Conservation (phyloP, 2,113 vertebrate genomes). For the Hemichromis elongatus region DNA sequence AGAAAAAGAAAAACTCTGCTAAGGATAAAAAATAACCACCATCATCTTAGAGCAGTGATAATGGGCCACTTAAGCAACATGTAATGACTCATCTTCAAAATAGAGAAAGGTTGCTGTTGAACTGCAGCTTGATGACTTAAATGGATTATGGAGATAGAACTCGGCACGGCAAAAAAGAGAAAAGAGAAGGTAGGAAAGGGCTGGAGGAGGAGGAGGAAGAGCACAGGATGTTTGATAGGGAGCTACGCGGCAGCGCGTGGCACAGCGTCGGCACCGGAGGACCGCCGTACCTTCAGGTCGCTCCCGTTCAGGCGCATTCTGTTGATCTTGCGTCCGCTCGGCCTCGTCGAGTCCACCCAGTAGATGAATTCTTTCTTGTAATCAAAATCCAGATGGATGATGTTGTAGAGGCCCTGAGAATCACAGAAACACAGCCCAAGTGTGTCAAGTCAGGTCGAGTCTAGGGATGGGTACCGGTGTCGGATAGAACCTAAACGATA, state of each 20-base stretch:
- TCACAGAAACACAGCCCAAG: constrained; percentile 2
- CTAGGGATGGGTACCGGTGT: too few species aligned
- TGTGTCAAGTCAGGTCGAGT: too few species aligned
- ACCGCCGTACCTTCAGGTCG: constrained; percentile 84
- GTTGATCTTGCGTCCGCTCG: constrained; percentile 94
- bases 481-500: too few species aligned
- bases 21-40: neutral
- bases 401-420: constrained; percentile 92
- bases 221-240: neutral
- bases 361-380: constrained; percentile 97
- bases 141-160: neutral
- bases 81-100: neutral
- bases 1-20: neutral
- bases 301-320: constrained; percentile 95
- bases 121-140: neutral
- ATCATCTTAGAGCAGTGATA: neutral
- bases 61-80: neutral
- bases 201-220: neutral
- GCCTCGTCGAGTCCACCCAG: constrained; percentile 96
- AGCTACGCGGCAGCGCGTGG: neutral
- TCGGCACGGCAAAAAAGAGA: neutral
- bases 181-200: neutral
- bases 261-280: neutral
- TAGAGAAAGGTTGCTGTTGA: neutral
- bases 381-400: constrained; percentile 96